These are phyloP conservation scores for Danaus melanippus DNA, from an alignment of 1,140 invertebrate species.

Conservation along the genomic window DNA sequence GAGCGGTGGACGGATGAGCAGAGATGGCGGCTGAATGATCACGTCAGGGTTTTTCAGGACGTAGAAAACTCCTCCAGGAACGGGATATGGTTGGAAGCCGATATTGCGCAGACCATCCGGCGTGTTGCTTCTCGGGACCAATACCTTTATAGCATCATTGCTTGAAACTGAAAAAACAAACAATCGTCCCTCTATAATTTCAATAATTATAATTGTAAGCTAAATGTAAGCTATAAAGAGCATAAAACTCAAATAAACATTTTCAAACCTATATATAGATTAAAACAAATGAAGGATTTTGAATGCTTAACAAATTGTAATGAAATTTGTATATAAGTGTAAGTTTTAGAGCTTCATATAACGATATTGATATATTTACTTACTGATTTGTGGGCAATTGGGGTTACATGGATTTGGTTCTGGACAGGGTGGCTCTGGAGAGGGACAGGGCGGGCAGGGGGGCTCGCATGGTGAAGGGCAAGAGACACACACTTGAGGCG, in stretches of 20 bases:
- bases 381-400: too few species aligned
- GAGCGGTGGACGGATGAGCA: slow-evolving; percentile 34
- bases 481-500: slow-evolving; percentile 19
- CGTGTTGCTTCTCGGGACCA: slow-evolving; percentile 18
- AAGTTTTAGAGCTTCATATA: too few species aligned
- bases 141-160: slow-evolving; percentile 31
- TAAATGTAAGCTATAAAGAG: too few species aligned
- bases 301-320: not conserved
- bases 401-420: slow-evolving; percentile 11
- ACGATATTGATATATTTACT: too few species aligned
- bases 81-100: slow-evolving; percentile 33
- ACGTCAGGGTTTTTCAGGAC: slow-evolving; percentile 34
- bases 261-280: too few species aligned
- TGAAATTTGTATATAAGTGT: too few species aligned
- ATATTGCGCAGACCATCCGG: slow-evolving; percentile 19
- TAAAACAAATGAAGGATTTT: too few species aligned
- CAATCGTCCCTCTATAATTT: not conserved
- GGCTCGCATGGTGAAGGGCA: slow-evolving; percentile 11
- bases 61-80: slow-evolving; percentile 43
- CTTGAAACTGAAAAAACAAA: slow-evolving; percentile 28
- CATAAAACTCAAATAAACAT: too few species aligned
- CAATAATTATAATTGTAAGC: too few species aligned
- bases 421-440: slow-evolving; percentile 12
- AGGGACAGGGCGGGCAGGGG: slow-evolving; percentile 25
- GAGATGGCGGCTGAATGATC: slow-evolving; percentile 42